phyloP scores from a whole-genome alignment of 2,797 vertebrate species.

The Phrynocephalus guinanensis region DNA sequence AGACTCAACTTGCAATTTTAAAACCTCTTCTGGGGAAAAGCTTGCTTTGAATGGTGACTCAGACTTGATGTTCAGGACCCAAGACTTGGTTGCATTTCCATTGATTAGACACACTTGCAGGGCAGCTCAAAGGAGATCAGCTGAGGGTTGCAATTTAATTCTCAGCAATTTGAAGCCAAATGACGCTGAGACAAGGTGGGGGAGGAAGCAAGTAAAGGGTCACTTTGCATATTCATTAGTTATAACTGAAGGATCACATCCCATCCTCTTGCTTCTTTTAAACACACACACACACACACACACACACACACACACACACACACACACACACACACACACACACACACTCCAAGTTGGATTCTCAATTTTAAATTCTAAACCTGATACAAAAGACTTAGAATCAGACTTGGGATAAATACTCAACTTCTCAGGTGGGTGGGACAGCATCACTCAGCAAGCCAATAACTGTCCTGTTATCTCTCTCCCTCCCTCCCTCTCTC shows the following conservation, averaged over 20 bases:
- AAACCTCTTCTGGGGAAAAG: too few relatives aligned
- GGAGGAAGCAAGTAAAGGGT: conserved; percentile 9
- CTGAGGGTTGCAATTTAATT: conserved; percentile 52
- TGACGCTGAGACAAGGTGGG: conserved; percentile 55
- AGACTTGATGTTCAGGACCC: too few relatives aligned
- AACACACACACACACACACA: not conserved
- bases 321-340: not conserved
- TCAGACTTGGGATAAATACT: too few relatives aligned
- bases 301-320: not conserved
- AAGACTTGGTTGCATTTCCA: conserved; percentile 58
- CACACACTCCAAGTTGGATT: not conserved
- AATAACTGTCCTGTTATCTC: conserved; percentile 11
- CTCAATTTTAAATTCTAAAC: conserved; percentile 41
- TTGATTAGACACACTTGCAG: conserved; percentile 59
- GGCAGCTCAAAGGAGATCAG: conserved; percentile 65
- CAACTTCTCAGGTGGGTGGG: not conserved
- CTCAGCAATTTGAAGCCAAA: conserved; percentile 64
- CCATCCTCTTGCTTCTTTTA: not conserved
- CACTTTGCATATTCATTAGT: conserved; percentile 58
- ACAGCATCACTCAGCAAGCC: not conserved
- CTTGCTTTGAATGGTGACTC: too few relatives aligned
- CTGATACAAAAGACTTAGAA: too few relatives aligned
- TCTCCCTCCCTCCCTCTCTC: too few relatives aligned
- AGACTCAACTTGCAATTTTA: too few relatives aligned
- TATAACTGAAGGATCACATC: conserved; percentile 56